Percentiles rank a stretch among this genome's conserved stretches.
These are phyloP conservation scores for Bergia sp. DNA, from an alignment of 92 coral and sea anemone species.

Conservation along the genomic window DNA sequence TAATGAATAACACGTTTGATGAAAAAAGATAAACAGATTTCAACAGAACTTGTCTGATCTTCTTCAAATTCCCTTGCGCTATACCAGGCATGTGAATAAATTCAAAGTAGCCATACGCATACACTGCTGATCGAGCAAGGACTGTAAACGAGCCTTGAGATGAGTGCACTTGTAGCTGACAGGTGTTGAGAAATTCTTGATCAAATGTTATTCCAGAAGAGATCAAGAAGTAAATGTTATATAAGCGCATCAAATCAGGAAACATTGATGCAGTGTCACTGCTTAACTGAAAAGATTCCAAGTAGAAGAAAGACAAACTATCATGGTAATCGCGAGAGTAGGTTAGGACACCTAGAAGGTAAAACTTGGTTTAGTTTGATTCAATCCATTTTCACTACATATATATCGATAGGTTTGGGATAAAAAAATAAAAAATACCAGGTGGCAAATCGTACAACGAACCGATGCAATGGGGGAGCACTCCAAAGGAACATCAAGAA, in stretches of 20 bases:
- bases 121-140: slow-evolving; percentile 50
- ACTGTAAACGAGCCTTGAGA: slow-evolving; percentile 36
- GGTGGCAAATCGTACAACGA: no score
- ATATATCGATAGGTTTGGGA: no score
- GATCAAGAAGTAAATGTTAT: slow-evolving; percentile 69
- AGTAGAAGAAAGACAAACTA: slow-evolving; percentile 66
- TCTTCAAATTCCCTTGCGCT: slow-evolving; percentile 70
- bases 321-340: slow-evolving; percentile 85
- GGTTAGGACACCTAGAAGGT: slow-evolving; percentile 59
- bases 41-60: slow-evolving; percentile 58
- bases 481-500: no score
- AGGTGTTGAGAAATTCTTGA: slow-evolving; percentile 50
- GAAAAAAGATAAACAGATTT: slow-evolving; percentile 50
- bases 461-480: no score
- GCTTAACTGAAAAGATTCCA: slow-evolving; percentile 62
- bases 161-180: slow-evolving; percentile 56
- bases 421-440: no score
- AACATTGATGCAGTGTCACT: slow-evolving; percentile 58
- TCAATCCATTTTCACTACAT: neutral
- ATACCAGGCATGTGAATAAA: slow-evolving; percentile 69
- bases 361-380: neutral
- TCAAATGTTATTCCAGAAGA: slow-evolving; percentile 46
- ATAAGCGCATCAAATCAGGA: slow-evolving; percentile 72
- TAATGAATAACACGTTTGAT: slow-evolving; percentile 47
- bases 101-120: slow-evolving; percentile 74